Percentiles rank a stretch among this genome's conserved stretches.
Conservation (phyloP, 92 coral and sea anemone genomes). For the Pocillopora meandrina region DNA sequence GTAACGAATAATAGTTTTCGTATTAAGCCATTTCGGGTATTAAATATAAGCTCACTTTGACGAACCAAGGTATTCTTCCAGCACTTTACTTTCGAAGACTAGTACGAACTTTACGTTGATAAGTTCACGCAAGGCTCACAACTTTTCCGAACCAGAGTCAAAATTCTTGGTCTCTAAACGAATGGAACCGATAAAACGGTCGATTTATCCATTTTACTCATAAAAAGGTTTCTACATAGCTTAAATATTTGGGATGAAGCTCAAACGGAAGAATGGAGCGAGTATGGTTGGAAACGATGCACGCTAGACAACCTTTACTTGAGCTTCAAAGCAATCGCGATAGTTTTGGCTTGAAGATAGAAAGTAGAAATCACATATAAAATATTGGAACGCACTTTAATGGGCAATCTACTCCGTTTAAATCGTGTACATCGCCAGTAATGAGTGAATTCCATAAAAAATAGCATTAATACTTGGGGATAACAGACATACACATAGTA, state of each 20-base stretch:
- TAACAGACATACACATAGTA: slow-evolving; percentile 12
- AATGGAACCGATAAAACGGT: not conserved
- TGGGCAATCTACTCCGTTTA: slow-evolving; percentile 39
- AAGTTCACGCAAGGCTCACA: not conserved
- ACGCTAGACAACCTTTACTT: slow-evolving; percentile 7
- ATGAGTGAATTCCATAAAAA: slow-evolving; percentile 85
- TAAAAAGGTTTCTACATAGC: slow-evolving; percentile 40
- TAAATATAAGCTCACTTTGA: slow-evolving; percentile 6
- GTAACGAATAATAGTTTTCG: slow-evolving; percentile 6
- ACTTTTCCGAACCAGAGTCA: not conserved
- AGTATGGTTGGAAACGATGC: slow-evolving; percentile 12
- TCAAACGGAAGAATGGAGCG: slow-evolving; percentile 34
- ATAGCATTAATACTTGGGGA: slow-evolving; percentile 80
- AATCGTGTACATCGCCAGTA: slow-evolving; percentile 74
- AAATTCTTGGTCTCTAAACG: not conserved
- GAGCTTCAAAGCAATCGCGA: slow-evolving; percentile 3
- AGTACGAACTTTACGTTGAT: slow-evolving; percentile 3
- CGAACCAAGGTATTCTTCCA: slow-evolving; percentile 21
- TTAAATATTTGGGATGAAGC: slow-evolving; percentile 62
- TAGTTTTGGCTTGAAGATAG: not conserved
- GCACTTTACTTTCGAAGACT: slow-evolving; percentile 3
- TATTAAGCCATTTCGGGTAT: slow-evolving; percentile 31
- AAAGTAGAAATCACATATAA: not conserved
- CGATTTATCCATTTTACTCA: not conserved
- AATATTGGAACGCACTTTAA: slow-evolving; percentile 17